A percentile compares a stretch with the other conserved stretches of the same genome.
phyloP scores from a whole-genome alignment of 2,888 invertebrate species.

The Volucella bombylans region DNA sequence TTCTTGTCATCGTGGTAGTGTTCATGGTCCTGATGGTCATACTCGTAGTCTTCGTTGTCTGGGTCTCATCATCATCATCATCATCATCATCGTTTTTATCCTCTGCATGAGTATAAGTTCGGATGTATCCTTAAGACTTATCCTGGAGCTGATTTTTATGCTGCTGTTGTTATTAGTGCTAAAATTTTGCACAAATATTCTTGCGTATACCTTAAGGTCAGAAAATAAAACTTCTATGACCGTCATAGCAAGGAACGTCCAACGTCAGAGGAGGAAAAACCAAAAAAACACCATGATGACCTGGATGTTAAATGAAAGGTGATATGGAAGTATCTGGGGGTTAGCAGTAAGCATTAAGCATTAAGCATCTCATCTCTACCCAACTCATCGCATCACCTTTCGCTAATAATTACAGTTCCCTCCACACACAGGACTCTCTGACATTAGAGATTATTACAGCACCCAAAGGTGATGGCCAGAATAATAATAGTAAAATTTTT shows the following conservation, averaged over 20 bases:
- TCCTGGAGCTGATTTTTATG: conserved; percentile 42
- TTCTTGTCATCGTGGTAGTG: conserved; percentile 16
- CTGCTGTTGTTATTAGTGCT: conserved; percentile 43
- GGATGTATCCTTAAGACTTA: conserved; percentile 37
- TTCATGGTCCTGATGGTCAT: background rate
- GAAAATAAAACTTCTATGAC: conserved; percentile 58
- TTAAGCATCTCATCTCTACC: conserved; percentile 26
- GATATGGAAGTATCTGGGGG: conserved; percentile 62
- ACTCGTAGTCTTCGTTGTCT: background rate
- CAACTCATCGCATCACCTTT: conserved; percentile 19
- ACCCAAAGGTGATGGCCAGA: conserved; percentile 73
- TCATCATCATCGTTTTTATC: conserved; percentile 15
- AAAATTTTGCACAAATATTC: conserved; percentile 72
- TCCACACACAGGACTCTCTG: conserved; percentile 58
- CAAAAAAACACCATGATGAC: conserved; percentile 59
- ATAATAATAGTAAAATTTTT: conserved; percentile 73
- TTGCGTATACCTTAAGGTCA: conserved; percentile 52
- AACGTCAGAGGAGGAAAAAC: conserved; percentile 12
- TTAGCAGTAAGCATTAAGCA: background rate
- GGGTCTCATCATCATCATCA: conserved; percentile 22
- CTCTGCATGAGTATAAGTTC: background rate
- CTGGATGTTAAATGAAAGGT: conserved; percentile 74
- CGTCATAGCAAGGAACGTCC: background rate
- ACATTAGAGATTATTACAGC: conserved; percentile 73
- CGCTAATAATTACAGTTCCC: conserved; percentile 72